Percentiles rank a stretch among this genome's conserved stretches.
These are phyloP conservation scores for Folsomia manolachei DNA, from an alignment of 2,888 invertebrate species.

Conservation along the genomic window DNA sequence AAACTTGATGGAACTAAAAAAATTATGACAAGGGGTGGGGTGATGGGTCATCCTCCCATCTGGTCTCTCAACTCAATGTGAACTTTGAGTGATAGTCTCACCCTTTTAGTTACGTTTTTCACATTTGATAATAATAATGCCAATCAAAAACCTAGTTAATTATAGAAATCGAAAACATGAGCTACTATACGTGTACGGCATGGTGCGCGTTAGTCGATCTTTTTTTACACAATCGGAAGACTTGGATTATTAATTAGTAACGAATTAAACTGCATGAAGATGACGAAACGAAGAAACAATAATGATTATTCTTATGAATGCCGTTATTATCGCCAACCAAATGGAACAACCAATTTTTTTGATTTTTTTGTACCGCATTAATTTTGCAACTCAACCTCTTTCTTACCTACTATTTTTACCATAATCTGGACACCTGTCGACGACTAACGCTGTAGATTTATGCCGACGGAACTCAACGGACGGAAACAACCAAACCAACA, in stretches of 20 bases:
- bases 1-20: neutral
- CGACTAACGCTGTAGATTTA: too few species aligned
- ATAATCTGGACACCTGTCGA: too few species aligned
- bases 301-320: too few species aligned
- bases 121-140: neutral
- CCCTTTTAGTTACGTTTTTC: neutral
- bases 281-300: neutral
- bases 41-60: neutral
- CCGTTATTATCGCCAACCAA: too few species aligned
- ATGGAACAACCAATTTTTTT: too few species aligned
- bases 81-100: neutral
- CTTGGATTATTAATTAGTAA: neutral
- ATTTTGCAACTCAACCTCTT: too few species aligned
- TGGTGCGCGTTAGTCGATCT: neutral
- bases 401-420: too few species aligned
- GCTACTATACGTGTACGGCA: neutral
- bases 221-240: neutral
- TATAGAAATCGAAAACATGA: neutral
- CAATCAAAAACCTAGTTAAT: neutral
- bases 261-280: too few species aligned
- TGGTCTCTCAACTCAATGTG: neutral
- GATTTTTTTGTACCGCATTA: too few species aligned
- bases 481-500: too few species aligned
- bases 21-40: neutral
- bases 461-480: too few species aligned